Evolutionary conservation across 30 jellyfish, hydroid and myxozoan genomes (phyloP), one percentile per base, ranked within the genome.

Genomic region (Chironex yamaguchii): DNA sequence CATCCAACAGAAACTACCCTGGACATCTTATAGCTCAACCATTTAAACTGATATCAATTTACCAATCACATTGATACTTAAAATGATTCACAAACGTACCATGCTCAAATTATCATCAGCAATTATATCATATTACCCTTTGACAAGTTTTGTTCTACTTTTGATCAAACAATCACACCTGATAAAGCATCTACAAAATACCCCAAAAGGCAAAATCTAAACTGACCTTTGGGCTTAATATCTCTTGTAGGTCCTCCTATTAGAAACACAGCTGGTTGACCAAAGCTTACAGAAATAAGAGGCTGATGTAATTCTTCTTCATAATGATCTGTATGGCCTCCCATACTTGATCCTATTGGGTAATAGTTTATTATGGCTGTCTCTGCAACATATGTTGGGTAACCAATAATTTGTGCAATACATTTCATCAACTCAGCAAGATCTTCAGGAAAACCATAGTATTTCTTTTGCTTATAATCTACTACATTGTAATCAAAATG

Each of bases 311-410:
- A 90, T 31, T 90, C 97, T 63, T 95, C 97, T 72, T 95, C 99
- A 67, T 95, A 95, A 76, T 89, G 97, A 67, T 95, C 99, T 1
- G 99, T 95, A 65, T 95, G 99, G 3, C 99, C 99, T 65, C 99
- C 99, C 99, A 94, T 94, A 71, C 99, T 94, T 65, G 96, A 83
- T 23, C 99, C 99, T 11, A 74, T 86, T 0, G 99, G 99, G 68
- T 94, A 94, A 50, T 82, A 94, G 64, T 94, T 94, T 13, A 94
- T 72, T 14, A 94, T 94, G 0, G 95, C 99, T 2, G 99, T 94
- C 74, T 94, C 99, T 22, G 99, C 96, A 13, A 67, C 35, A 71
- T 94, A 94, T 11, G 52, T 36, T 12, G 84, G 62, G 71, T 82
- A 89, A 0, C 96, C 93, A 52, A 94, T 77, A 0, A 62, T 88